Base-by-base conservation (phyloP, 1,140 invertebrate species). In the Eufriesea mexicana region DNA sequence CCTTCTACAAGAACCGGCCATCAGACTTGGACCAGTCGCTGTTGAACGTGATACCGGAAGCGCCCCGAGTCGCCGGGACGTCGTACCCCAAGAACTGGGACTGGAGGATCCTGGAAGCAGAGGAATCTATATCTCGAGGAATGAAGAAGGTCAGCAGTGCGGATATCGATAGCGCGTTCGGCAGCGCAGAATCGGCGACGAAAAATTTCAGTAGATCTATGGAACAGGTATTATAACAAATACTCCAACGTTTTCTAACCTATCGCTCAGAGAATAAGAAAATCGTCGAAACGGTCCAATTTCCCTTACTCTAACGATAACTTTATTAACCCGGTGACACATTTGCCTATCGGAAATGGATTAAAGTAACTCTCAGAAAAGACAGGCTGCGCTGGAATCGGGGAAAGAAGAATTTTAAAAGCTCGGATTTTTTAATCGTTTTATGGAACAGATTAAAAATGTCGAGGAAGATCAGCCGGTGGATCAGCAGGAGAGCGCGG, bases 1-100 rank as follows among this genome's bases (percentile, higher is more conserved):
- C 95, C 7, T 98, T 97, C 92, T 98, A 98, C 89, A 95, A 95
- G 88, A 96, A 95, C 82, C 96, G 97, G 88, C 95, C 96, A 4
- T 95, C 95, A 68, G 97, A 98, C 91, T 95, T 98, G 25, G 97
- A 98, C 84, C 94, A 96, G 72, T 95, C 95, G 75, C 92, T 95
- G 55, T 93, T 98, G n/a, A 94, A 95, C 70, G 95, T 95, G 57
- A 92, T 98, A 84, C 97, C 97, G 10, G 97, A 98, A 64, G 97
- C 97, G 49, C 97, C 97, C 14, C 95, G 97, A 86, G 96, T 96
- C 42, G 96, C 96, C 2, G 96, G 96, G 54, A 95, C 95, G 59
- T 95, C 95, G 16, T 96, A 96, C 87, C 96, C 96, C 23, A 92
- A 95, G 61, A 95, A 95, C 55, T 97, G 96, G 95, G 97, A 97